Evolutionary conservation across 2,797 vertebrate genomes (phyloP), one percentile per base, ranked within the genome.

Genomic region (Peromyscus aztecus): DNA sequence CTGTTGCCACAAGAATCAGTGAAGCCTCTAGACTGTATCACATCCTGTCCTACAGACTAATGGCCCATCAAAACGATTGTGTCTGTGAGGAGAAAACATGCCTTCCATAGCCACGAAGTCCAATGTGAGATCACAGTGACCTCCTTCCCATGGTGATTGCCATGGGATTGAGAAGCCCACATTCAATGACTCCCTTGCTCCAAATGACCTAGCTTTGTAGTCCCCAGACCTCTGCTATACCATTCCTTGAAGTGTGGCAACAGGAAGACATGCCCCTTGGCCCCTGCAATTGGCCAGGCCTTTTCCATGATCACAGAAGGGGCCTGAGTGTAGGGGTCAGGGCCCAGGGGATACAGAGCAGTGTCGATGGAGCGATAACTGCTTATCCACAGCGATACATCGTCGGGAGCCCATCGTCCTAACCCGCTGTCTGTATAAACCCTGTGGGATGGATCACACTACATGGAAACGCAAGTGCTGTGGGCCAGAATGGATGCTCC

Each of bases 381-480:
- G 97, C 97, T 98, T 98, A 98, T 98, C 98, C 98, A 89, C 77
- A 97, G 98, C 97, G 98, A 99, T 99, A 99, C 98, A 98, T 99
- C 98, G 98, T 98, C 98, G 91, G 97, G 96, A 97, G 98, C 98
- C 95, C 95, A 94, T 98, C 98, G 98, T 98, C 97, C 97, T 97
- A 96, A 98, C 98, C 98, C 91, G 95, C 98, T 98, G 98, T 98
- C 98, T 98, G 97, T 94, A 86, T 98, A 98, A 98, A 98, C 97
- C 98, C 98, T 97, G 77, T 77, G 98, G 98, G 98, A 99, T 98
- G 98, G 98, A 99, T 99, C 98, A 97, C 97, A 87, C 98, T 99
- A 98, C 98, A 98, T 97, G 98, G 98, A 99, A 99, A 99, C 97
- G 98, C 98, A 98, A 98, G 98, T 97, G 97, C 98, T 98, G 97